Percentiles rank a stretch among this genome's conserved stretches.
Evolutionary conservation across 2,888 invertebrate species (phyloP).

Genomic region (Zhuqinia jingwanae): DNA sequence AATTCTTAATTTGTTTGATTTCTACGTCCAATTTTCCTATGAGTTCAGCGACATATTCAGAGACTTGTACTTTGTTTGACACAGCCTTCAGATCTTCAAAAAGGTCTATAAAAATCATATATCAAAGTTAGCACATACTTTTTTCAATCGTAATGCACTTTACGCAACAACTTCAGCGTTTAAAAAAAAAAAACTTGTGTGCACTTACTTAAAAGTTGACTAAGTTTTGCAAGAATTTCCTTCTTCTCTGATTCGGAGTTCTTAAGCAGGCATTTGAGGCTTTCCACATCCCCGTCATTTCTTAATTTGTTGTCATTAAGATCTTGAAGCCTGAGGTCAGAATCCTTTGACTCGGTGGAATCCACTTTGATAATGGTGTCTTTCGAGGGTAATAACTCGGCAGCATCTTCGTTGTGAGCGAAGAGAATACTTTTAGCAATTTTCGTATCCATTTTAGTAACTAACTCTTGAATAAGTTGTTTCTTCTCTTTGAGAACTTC

Average conservation of each 20-base stretch:
- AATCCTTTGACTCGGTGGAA: constrained; percentile 61
- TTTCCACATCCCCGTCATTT: constrained; percentile 74
- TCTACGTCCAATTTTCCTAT: constrained; percentile 78
- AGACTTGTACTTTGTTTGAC: constrained; percentile 78
- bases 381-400: constrained; percentile 50
- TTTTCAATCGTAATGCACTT: too few species aligned
- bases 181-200: too few species aligned
- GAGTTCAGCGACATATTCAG: constrained; percentile 78
- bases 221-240: constrained; percentile 81
- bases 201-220: constrained; percentile 81
- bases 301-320: constrained; percentile 69
- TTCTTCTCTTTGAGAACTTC: constrained; percentile 82
- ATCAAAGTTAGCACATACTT: too few species aligned
- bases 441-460: constrained; percentile 75
- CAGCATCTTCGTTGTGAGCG: constrained; percentile 71
- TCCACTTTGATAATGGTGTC: constrained; percentile 62
- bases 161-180: too few species aligned
- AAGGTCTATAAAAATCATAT: constrained; percentile 72
- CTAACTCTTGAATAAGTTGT: constrained; percentile 80
- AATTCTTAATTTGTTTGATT: constrained; percentile 78
- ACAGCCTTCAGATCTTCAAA: constrained; percentile 79
- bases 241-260: constrained; percentile 81
- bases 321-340: constrained; percentile 64
- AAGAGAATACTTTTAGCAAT: constrained; percentile 72
- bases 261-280: constrained; percentile 80